phyloP scores from a whole-genome alignment of 2,888 invertebrate genomes.

The Calliopum simillimum region DNA sequence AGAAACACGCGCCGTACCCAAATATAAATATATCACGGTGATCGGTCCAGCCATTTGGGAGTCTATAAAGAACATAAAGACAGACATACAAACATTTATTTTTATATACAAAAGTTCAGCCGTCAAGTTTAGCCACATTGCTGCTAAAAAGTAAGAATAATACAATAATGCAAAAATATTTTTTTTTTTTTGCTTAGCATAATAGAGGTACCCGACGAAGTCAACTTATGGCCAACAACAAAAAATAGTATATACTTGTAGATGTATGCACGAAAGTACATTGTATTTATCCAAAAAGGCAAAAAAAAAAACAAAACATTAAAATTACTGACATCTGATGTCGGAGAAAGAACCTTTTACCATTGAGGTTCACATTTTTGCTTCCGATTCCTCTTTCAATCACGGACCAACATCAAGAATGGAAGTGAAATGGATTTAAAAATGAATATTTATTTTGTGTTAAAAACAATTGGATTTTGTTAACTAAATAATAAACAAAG shows the following conservation, averaged over 20 bases:
- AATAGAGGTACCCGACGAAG: neutral
- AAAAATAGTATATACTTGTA: conserved; percentile 13
- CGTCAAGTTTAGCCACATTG: neutral
- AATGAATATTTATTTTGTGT: neutral
- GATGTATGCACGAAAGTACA: neutral
- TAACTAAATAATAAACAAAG: neutral
- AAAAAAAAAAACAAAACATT: conserved; percentile 31
- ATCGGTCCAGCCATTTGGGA: too few relatives aligned
- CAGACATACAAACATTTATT: too few relatives aligned
- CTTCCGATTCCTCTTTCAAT: conserved; percentile 2
- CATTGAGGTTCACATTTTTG: neutral
- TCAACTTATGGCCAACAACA: conserved; percentile 19
- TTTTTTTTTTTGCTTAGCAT: too few relatives aligned
- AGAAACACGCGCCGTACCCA: too few relatives aligned
- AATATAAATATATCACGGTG: too few relatives aligned
- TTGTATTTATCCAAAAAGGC: conserved; percentile 24
- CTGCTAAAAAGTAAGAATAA: neutral
- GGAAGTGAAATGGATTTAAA: neutral
- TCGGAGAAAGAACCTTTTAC: neutral
- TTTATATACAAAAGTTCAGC: conserved; percentile 18
- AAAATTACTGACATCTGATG: conserved; percentile 42
- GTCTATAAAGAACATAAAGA: too few relatives aligned
- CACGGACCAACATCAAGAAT: neutral
- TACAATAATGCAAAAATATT: neutral
- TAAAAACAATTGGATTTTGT: neutral